Base-by-base conservation (phyloP, 2,113 vertebrate species). In the Apeltes quadracus region DNA sequence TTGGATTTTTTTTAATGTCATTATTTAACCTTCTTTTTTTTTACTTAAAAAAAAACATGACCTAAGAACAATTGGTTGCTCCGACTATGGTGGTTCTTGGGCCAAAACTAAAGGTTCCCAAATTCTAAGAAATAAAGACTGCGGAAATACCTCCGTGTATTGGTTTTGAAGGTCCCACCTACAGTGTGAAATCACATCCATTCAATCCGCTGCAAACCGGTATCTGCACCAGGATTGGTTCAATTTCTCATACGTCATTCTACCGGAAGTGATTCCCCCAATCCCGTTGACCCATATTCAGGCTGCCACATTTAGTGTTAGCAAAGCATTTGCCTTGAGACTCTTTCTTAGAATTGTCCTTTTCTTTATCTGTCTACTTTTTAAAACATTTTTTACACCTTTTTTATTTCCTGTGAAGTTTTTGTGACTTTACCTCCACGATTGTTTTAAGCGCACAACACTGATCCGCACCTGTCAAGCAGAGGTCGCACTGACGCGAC, bases 201-300 rank as follows among this genome's bases (percentile, higher is more conserved):
- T 29, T 36, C 15, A 23, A 16, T 38, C 14, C 29, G 16, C 43
- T 0, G 23, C 18, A 34, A 7, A 38, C 44, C 0, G 7, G n/a
- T 9, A 48, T 5, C 27, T 2, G 41, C 41, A 18, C 41, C 7
- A 11, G 38, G 39, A 77, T 78, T 83, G 74, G 84, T 29, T 65
- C 3, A 41, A 7, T 25, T 23, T 11, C 3, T 3, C 1, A 6
- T 66, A 74, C 51, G 73, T 74, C 69, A 73, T 15, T 44, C 5
- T 0, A 22, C 36, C 29, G 1, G 55, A 62, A 29, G 63, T 1
- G 8, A 48, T 43, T 29, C 20, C 0, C 36, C 2, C 7, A 14
- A 20, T 36, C 41, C 16, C 10, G 34, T 22, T 10, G 14, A 16
- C 51, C 41, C 41, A 29, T 18, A 57, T 7, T 27, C 36, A 2